Evolutionary conservation across 2,888 invertebrate species (phyloP).

Genomic region (Hydrotaea diabolus): DNA sequence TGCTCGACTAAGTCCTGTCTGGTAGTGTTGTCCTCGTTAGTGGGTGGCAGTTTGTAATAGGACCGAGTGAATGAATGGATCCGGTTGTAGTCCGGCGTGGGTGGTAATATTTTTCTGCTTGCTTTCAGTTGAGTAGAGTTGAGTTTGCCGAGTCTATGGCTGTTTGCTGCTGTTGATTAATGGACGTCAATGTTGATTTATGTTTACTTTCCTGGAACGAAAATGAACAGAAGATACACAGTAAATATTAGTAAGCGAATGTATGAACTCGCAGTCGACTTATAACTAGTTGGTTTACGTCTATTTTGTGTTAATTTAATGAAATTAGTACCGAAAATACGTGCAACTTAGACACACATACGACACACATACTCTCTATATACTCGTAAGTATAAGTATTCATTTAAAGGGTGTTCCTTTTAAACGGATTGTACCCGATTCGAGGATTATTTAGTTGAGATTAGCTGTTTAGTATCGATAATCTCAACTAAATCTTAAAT

Average conservation of each 20-base stretch:
- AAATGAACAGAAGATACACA: background rate
- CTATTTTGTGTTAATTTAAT: slow-evolving; percentile 3
- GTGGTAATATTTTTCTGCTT: slow-evolving; percentile 36
- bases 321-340: background rate
- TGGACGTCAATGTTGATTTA: slow-evolving; percentile 57
- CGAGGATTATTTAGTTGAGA: too few relatives aligned
- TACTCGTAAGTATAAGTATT: too few relatives aligned
- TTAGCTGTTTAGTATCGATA: too few relatives aligned
- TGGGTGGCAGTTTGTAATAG: background rate
- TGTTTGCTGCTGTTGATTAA: slow-evolving; percentile 34
- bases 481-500: too few relatives aligned
- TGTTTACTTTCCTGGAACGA: slow-evolving; percentile 33
- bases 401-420: too few relatives aligned
- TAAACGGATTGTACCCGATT: too few relatives aligned
- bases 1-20: too few relatives aligned
- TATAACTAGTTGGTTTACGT: background rate
- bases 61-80: background rate
- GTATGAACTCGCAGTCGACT: background rate
- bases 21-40: too few relatives aligned
- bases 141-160: background rate
- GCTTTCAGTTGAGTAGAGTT: slow-evolving; percentile 9
- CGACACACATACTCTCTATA: background rate
- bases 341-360: too few relatives aligned
- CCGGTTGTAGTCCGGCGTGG: background rate
- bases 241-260: background rate